Base-by-base conservation (phyloP, 2,888 invertebrate species). In the Cerceris rybyensis region DNA sequence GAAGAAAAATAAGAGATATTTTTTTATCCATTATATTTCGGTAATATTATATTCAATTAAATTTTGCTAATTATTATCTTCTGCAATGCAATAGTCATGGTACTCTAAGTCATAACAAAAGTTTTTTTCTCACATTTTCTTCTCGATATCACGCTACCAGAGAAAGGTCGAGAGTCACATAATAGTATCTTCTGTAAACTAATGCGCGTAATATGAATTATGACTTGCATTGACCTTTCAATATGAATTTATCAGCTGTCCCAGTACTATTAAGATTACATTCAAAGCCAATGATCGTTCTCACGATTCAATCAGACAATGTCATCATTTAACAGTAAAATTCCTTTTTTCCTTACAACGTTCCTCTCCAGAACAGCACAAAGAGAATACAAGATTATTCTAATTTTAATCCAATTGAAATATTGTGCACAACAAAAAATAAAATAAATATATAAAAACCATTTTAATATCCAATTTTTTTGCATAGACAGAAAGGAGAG, bases 171-270 rank as follows among this genome's bases (percentile, higher is more conserved):
- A 71, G 49, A 66, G 70, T 42, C 60, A 43, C 39, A 13, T 58
- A 54, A n/a, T 28, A 66, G 9, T 74, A 71, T 73, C 59, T 43
- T 16, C 7, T 49, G 46, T 59, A 43, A 17, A 59, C 39, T 14
- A 73, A 69, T 49, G 9, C 16, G 50, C 50, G 39, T 50, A 54
- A 63, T 60, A 64, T 41, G 49, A 81, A 55, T 80, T 80, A 80
- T 68, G 60, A 9, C 28, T 82, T 65, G 59, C 70, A 74, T 71
- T 76, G 78, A 82, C 80, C 76, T 82, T 74, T 72, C 58, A 17
- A 17, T 39, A 39, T 39, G 70, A 68, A 72, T 28, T 73, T 70
- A 81, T 64, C 70, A 41, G 43, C 14, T 60, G 6, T 9, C 41
- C 42, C 8, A 63, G 50, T 59, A 57, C 65, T 74, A 60, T 50